Base-by-base conservation (phyloP, 2,797 vertebrate genomes). In the Phalanger gymnotis region DNA sequence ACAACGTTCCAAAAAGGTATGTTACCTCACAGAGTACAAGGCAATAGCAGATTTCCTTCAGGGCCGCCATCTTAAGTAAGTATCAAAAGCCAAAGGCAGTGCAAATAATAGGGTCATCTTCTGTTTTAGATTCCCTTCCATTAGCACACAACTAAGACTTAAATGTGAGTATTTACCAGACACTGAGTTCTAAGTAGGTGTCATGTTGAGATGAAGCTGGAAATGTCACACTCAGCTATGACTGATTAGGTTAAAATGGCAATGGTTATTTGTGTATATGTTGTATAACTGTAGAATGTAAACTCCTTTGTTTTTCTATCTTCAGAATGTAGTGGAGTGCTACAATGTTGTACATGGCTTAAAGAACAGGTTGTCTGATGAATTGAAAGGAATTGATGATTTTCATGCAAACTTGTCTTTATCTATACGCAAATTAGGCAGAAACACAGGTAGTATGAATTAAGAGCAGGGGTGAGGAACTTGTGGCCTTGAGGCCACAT, bases 1-100 rank as follows among this genome's bases (percentile, higher is more conserved):
- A 92, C 94, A 92, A 22, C 0, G 30, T 40, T 95, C 96, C 95
- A 97, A 89, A 90, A 96, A 31, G 16, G 81, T 58, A 95, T 87
- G 93, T 94, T 93, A 94, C n/a, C 92, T 12, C n/a, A 2, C 19
- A 73, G 95, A 96, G 93, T 92, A 94, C 52, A 54, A 56, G 90
- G 93, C 34, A 92, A 94, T 58, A 58, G 91, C 19, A 57, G 93
- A 81, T 11, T 55, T 91, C 47, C 66, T 93, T 40, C 3, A 4
- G 1, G 52, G 54, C 53, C 52, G 53, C 52, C 51, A 94, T 93
- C 92, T 66, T 87, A 58, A 96, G 91, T 92, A 95, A 95, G 53
- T 52, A 95, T 94, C 94, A 97, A 92, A 91, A 95, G 66, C 94
- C 95, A 96, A 81, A 94, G 92, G 95, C 92, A 96, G 90, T 95